phyloP scores from a whole-genome alignment of 1,140 invertebrate species.

The Drosophila orosa region DNA sequence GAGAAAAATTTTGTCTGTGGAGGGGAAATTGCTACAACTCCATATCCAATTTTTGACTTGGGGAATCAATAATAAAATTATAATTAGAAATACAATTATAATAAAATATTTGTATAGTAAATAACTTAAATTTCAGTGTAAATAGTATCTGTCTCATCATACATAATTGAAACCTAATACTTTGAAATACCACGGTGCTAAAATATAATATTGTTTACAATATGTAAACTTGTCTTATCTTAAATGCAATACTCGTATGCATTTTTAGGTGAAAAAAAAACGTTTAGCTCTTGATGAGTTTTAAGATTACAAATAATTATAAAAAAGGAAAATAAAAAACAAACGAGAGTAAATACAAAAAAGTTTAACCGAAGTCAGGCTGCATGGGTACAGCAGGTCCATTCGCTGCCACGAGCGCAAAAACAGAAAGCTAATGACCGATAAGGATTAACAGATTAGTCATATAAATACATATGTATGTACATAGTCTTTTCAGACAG shows the following conservation, averaged over 20 bases:
- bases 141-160: neutral
- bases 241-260: neutral
- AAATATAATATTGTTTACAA: neutral
- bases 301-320: neutral
- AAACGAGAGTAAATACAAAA: neutral
- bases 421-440: neutral
- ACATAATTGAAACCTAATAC: neutral
- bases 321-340: neutral
- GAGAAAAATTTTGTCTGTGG: neutral
- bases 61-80: too few relatives aligned
- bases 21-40: neutral
- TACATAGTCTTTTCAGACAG: neutral
- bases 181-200: neutral
- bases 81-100: neutral
- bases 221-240: neutral
- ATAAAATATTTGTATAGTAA: neutral
- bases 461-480: neutral
- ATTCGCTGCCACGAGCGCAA: neutral
- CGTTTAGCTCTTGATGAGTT: neutral
- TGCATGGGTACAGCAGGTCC: neutral
- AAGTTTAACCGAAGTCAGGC: neutral
- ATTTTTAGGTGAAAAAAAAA: neutral
- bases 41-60: neutral
- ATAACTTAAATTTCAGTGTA: neutral
- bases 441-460: neutral